These are phyloP conservation scores for Pseudorhiza aurosa DNA, from an alignment of 30 jellyfish, hydroid and myxozoan genomes.

Conservation along the genomic window DNA sequence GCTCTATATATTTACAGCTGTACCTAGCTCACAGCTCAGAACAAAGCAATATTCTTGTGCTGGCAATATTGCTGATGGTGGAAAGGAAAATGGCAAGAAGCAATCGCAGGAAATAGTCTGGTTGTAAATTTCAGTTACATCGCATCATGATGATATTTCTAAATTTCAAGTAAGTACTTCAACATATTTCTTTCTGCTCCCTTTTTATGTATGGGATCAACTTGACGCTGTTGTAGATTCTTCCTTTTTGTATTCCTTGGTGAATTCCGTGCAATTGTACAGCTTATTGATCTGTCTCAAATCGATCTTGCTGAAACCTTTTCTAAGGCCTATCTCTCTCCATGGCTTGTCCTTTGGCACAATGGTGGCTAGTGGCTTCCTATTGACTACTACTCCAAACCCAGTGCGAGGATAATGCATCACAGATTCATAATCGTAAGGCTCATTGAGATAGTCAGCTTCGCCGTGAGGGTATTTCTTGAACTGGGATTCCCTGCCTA, in stretches of 20 bases:
- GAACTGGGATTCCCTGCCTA: conserved; percentile 48
- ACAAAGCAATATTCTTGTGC: no score
- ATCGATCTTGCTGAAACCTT: conserved; percentile 49
- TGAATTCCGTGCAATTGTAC: conserved; percentile 13
- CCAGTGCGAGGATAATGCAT: conserved; percentile 69
- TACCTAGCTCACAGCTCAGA: no score
- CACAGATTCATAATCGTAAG: conserved; percentile 57
- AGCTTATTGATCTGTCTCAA: conserved; percentile 54
- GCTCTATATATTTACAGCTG: no score
- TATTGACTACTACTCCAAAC: conserved; percentile 17
- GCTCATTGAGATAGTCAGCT: conserved; percentile 56
- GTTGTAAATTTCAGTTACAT: no score
- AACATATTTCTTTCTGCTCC: no score
- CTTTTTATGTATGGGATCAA: no score
- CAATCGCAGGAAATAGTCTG: no score
- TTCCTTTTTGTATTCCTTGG: background rate
- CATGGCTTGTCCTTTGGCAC: conserved; percentile 40
- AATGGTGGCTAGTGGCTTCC: conserved; percentile 12
- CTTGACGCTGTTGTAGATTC: background rate
- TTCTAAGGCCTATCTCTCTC: conserved; percentile 55
- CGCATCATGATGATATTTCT: no score
- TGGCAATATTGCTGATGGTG: no score
- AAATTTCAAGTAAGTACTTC: no score
- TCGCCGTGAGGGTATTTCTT: conserved; percentile 44
- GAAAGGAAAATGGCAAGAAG: no score